A percentile compares a stretch with the other conserved stretches of the same genome.
phyloP scores from a whole-genome alignment of 2,888 invertebrate species.

The Spodoptera picta region DNA sequence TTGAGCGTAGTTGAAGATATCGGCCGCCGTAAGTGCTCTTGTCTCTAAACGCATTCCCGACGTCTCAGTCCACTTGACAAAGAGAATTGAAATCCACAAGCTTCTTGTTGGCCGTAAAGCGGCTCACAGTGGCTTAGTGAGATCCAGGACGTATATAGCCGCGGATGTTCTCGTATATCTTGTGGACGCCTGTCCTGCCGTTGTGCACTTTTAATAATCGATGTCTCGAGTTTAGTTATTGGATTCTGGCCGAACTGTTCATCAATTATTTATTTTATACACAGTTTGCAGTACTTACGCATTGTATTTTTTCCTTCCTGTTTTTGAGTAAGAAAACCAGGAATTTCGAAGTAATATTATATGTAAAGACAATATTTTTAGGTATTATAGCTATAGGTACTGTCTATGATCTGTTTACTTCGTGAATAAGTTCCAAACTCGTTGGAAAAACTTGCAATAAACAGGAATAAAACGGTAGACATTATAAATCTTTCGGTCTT shows the following conservation, averaged over 20 bases:
- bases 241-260: background rate
- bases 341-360: too few relatives aligned
- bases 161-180: constrained; percentile 30
- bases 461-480: too few relatives aligned
- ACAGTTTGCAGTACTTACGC: too few relatives aligned
- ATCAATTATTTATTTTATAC: background rate
- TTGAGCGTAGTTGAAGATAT: constrained; percentile 68
- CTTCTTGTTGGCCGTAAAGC: constrained; percentile 69
- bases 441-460: too few relatives aligned
- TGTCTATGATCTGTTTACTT: too few relatives aligned
- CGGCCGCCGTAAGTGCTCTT: constrained; percentile 70
- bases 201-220: constrained; percentile 25
- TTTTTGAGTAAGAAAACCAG: too few relatives aligned
- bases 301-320: too few relatives aligned
- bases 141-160: constrained; percentile 52
- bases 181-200: constrained; percentile 23
- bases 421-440: too few relatives aligned
- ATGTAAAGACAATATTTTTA: too few relatives aligned
- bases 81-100: constrained; percentile 78
- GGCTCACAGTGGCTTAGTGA: constrained; percentile 70
- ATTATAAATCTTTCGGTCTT: constrained; percentile 1
- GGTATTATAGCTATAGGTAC: too few relatives aligned
- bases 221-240: constrained; percentile 5
- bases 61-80: constrained; percentile 73
- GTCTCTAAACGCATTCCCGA: constrained; percentile 72